Percentiles rank a stretch among this genome's conserved stretches.
Conservation (phyloP, 2,888 invertebrate species). For the Melanostoma scalare region DNA sequence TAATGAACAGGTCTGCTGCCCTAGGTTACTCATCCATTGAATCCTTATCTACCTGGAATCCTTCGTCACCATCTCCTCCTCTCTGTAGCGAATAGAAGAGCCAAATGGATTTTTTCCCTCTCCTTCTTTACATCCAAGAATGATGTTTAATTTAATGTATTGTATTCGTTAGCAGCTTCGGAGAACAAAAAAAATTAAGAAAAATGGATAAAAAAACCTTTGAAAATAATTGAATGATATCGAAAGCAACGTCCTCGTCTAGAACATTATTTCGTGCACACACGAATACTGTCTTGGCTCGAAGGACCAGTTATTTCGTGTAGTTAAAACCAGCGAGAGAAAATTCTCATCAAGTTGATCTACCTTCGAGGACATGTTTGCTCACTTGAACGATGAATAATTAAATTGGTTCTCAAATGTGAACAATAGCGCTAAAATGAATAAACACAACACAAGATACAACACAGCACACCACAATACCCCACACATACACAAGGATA, state of each 20-base stretch:
- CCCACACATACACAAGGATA: too few species aligned
- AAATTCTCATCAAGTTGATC: conserved; percentile 3
- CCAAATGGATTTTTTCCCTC: conserved; percentile 44
- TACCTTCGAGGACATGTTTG: conserved; percentile 15
- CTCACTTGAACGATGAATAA: conserved; percentile 42
- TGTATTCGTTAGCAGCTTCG: conserved; percentile 41
- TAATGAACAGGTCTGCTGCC: conserved; percentile 54
- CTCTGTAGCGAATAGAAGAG: neutral
- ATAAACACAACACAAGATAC: conserved; percentile 10
- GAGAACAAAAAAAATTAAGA: neutral
- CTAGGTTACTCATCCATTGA: conserved; percentile 21
- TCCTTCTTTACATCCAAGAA: conserved; percentile 14
- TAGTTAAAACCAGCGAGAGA: neutral
- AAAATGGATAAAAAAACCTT: conserved; percentile 1
- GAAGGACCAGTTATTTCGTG: conserved; percentile 13
- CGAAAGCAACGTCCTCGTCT: neutral
- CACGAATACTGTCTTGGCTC: neutral
- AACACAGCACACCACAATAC: neutral
- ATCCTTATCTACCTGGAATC: neutral
- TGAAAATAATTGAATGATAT: conserved; percentile 38
- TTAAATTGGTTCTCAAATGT: conserved; percentile 54
- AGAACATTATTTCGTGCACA: conserved; percentile 17
- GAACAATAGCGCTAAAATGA: conserved; percentile 34
- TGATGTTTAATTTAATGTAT: conserved; percentile 36
- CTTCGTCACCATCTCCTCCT: neutral